Base-by-base conservation (phyloP, 2,888 invertebrate genomes). In the Lampropteryx suffumata region DNA sequence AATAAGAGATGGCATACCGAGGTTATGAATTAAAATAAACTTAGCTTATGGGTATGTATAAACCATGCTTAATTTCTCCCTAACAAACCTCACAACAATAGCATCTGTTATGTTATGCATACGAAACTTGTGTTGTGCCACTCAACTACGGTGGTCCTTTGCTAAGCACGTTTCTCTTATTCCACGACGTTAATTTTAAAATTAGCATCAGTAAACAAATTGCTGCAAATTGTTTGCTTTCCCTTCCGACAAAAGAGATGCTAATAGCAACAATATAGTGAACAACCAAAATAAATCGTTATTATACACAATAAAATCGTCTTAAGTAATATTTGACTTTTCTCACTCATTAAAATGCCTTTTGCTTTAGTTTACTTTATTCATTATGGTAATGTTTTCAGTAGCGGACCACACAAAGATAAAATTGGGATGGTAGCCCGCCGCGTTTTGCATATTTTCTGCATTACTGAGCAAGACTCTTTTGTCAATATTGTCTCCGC, bases 181-280 rank as follows among this genome's bases (percentile, higher is more conserved):
- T 83, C 80, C 82, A 80, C 78, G 82, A 84, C 73, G 85, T 84
- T 83, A 81, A 86, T 86, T 88, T 87, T 82, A 87, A 89, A 88
- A 89, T 89, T 85, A 84, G 83, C 85, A 79, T 82, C 71, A 61
- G 79, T 76, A 82, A 82, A 86, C 84, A 80, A 80, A 84, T 81
- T 81, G 76, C 73, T 69, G 77, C 65, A 73, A 80, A 84, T 79
- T 73, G 73, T 78, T 81, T 71, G 65, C 76, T 64, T 65, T 74
- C 65, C 59, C 64, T 63, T 65, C 71, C 69, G 73, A 71, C 78
- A 71, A 71, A 76, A 70, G 66, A 68, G 64, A 58, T 55, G 65
- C 61, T 73, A 73, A 76, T 71, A 68, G 62, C 56, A 49, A 58
- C 67, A 61, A 61, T 60, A 57, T 62, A 64, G 49, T 50, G 50